Percentiles rank a stretch among this genome's conserved stretches.
Evolutionary conservation across 2,797 vertebrate genomes (phyloP).

Genomic region (Leptodactylus fallax): DNA sequence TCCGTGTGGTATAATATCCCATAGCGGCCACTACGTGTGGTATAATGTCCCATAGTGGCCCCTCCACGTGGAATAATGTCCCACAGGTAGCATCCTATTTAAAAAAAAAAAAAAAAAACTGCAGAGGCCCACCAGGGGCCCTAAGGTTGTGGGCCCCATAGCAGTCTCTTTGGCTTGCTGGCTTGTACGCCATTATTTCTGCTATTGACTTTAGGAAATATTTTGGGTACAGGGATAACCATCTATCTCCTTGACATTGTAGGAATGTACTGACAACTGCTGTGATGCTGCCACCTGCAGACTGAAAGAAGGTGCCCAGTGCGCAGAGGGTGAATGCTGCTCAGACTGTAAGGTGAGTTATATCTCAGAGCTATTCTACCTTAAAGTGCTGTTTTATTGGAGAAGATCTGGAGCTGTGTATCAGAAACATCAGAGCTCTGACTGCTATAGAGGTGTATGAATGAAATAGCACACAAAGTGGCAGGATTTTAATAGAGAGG

Average conservation of each 20-base stretch:
- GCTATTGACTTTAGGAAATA: neutral
- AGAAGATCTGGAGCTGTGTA: neutral
- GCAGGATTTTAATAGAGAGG: too few relatives aligned
- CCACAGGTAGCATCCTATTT: too few relatives aligned
- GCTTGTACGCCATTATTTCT: too few relatives aligned
- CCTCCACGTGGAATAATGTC: too few relatives aligned
- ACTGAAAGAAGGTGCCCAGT: slow-evolving; percentile 76
- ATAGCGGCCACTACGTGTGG: too few relatives aligned
- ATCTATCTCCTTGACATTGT: neutral
- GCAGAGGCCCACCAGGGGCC: too few relatives aligned
- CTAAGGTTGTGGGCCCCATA: too few relatives aligned
- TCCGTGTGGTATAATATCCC: too few relatives aligned
- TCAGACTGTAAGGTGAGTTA: slow-evolving; percentile 84
- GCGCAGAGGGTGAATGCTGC: slow-evolving; percentile 85
- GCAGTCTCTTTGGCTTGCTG: too few relatives aligned
- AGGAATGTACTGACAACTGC: slow-evolving; percentile 87
- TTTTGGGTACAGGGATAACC: neutral
- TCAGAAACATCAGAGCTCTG: neutral
- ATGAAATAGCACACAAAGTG: too few relatives aligned
- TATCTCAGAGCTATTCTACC: neutral
- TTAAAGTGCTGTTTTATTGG: neutral
- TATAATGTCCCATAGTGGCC: too few relatives aligned
- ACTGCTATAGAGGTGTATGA: neutral
- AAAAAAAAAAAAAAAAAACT: too few relatives aligned
- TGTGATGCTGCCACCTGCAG: slow-evolving; percentile 86